These are phyloP conservation scores for Poecilobothrus nobilitatus DNA, from an alignment of 2,888 invertebrate genomes.

Conservation along the genomic window DNA sequence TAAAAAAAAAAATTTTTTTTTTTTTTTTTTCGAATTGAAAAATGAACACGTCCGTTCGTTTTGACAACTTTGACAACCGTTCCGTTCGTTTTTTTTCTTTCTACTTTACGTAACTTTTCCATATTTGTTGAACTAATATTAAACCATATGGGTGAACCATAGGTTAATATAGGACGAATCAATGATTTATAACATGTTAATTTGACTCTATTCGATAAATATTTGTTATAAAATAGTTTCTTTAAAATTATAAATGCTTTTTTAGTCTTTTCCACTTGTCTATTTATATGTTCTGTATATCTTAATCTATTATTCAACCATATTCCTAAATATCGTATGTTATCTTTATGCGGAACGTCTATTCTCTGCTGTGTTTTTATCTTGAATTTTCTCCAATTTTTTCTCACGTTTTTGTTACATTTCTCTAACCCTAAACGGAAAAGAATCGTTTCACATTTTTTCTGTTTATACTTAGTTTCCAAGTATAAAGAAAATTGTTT, in stretches of 20 bases:
- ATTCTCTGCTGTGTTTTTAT: too few relatives aligned
- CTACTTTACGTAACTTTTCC: conserved; percentile 15
- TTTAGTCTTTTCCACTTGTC: background rate
- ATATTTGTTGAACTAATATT: conserved; percentile 9
- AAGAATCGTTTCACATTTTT: conserved; percentile 4
- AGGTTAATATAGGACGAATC: conserved; percentile 11
- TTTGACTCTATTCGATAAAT: too few relatives aligned
- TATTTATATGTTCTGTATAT: background rate
- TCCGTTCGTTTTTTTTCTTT: too few relatives aligned
- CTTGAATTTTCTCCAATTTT: too few relatives aligned
- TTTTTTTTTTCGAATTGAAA: too few relatives aligned
- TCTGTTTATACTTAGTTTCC: background rate
- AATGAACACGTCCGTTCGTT: too few relatives aligned
- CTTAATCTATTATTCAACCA: background rate
- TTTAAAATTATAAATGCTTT: background rate
- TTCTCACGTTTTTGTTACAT: too few relatives aligned
- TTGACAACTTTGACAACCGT: too few relatives aligned
- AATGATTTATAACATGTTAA: background rate
- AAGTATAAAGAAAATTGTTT: background rate
- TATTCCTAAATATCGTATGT: too few relatives aligned
- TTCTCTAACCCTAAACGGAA: too few relatives aligned
- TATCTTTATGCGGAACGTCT: too few relatives aligned
- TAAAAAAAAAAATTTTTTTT: too few relatives aligned
- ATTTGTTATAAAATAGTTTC: background rate
- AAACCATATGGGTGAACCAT: conserved; percentile 14